Evolutionary conservation across 1,140 invertebrate genomes (phyloP).

Genomic region (Neodiprion fabricii): DNA sequence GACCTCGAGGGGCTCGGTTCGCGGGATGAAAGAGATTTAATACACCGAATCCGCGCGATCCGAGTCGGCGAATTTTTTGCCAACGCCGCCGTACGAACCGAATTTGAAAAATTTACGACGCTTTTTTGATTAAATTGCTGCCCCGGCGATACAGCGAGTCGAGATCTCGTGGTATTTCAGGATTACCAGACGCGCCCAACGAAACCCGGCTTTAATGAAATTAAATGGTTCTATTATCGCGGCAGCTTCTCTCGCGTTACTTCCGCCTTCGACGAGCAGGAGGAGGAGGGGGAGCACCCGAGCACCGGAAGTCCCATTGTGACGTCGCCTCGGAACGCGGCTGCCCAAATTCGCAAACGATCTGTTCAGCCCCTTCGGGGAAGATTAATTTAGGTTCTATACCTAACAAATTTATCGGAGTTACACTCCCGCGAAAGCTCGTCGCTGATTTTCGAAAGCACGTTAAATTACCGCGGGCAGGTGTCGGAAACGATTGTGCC

Average conservation of each 20-base stretch:
- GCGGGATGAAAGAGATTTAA: slow-evolving; percentile 26
- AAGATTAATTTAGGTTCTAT: no score
- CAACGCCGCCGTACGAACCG: not conserved
- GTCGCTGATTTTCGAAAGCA: no score
- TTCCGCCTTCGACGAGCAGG: no score
- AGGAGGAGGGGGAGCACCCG: not conserved
- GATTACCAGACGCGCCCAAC: not conserved
- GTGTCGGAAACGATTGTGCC: no score
- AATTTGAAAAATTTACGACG: not conserved
- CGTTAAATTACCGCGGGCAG: no score
- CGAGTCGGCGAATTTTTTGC: not conserved
- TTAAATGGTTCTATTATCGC: slow-evolving; percentile 1
- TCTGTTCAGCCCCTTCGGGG: no score
- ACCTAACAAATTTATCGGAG: not conserved
- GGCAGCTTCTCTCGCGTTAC: no score
- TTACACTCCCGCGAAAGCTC: no score
- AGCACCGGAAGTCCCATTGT: no score
- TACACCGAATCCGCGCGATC: slow-evolving; percentile 24
- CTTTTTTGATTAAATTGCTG: not conserved
- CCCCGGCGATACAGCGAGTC: not conserved
- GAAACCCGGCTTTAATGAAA: not conserved
- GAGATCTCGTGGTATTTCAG: not conserved
- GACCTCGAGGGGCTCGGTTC: slow-evolving; percentile 19
- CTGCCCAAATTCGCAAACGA: no score
- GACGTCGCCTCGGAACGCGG: no score